phyloP scores from a whole-genome alignment of 2,797 vertebrate genomes.

The Propithecus deckenii region DNA sequence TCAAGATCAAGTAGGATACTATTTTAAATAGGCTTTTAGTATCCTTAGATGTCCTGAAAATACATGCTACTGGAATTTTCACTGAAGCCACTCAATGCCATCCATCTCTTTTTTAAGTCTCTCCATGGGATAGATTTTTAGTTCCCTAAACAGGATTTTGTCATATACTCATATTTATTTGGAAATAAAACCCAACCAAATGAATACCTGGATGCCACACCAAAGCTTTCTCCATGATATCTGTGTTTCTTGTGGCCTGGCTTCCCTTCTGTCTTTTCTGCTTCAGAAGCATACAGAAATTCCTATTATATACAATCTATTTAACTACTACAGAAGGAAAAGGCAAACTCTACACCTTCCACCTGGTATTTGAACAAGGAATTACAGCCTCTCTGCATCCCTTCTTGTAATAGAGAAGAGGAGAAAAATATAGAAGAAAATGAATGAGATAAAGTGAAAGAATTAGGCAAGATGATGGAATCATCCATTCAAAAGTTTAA shows the following conservation, averaged over 20 bases:
- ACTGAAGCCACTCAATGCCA: not conserved
- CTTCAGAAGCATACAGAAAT: not conserved
- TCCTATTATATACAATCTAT: not conserved
- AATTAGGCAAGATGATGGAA: not conserved
- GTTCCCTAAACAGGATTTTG: not conserved
- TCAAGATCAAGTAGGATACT: constrained; percentile 41
- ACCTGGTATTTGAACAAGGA: not conserved
- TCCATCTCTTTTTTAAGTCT: not conserved
- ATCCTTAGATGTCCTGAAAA: not conserved
- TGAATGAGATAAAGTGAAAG: not conserved
- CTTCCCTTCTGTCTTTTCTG: not conserved
- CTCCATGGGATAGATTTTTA: not conserved
- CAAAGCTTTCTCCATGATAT: not conserved
- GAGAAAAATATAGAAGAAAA: not conserved
- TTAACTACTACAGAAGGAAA: not conserved
- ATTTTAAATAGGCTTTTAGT: constrained; percentile 47
- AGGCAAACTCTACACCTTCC: not conserved
- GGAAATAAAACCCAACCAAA: not conserved
- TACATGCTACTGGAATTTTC: not conserved
- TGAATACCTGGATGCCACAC: not conserved
- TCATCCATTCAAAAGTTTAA: not conserved
- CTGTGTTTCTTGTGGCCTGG: not conserved
- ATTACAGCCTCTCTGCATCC: not conserved
- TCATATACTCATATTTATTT: not conserved
- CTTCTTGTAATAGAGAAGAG: not conserved